These are phyloP conservation scores for Hyles lineata DNA, from an alignment of 2,888 invertebrate species.

Conservation along the genomic window DNA sequence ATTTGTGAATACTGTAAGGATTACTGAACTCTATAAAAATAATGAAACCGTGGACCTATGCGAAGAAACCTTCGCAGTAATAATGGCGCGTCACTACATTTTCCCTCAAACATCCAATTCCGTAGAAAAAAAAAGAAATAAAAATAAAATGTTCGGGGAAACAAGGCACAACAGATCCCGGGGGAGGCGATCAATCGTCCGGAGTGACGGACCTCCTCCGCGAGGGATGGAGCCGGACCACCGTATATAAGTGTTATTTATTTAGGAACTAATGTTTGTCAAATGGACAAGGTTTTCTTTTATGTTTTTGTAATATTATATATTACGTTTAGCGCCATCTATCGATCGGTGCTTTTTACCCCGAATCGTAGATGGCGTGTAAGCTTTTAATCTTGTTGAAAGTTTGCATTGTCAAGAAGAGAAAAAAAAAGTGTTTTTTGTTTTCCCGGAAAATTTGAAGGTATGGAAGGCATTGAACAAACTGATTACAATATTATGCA, in stretches of 20 bases:
- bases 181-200: slow-evolving; percentile 61
- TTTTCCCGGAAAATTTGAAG: too few relatives aligned
- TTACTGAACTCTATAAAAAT: neutral
- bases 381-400: too few relatives aligned
- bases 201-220: slow-evolving; percentile 49
- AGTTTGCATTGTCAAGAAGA: too few relatives aligned
- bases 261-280: slow-evolving; percentile 19
- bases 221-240: slow-evolving; percentile 35
- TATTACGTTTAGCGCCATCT: neutral
- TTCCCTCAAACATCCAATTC: slow-evolving; percentile 24
- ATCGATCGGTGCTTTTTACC: too few relatives aligned
- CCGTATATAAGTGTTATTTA: slow-evolving; percentile 21
- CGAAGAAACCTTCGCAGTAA: neutral
- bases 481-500: too few relatives aligned
- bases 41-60: too few relatives aligned
- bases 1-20: too few relatives aligned
- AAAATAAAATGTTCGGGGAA: slow-evolving; percentile 43
- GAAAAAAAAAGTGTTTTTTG: too few relatives aligned
- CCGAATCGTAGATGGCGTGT: neutral
- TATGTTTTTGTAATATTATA: neutral
- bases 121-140: slow-evolving; percentile 31
- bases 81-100: slow-evolving; percentile 17
- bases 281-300: slow-evolving; percentile 7
- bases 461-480: too few relatives aligned
- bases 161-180: slow-evolving; percentile 57